A percentile compares a stretch with the other conserved stretches of the same genome.
Conservation (phyloP, 2,888 invertebrate species). For the Psylliodes chrysocephalus region DNA sequence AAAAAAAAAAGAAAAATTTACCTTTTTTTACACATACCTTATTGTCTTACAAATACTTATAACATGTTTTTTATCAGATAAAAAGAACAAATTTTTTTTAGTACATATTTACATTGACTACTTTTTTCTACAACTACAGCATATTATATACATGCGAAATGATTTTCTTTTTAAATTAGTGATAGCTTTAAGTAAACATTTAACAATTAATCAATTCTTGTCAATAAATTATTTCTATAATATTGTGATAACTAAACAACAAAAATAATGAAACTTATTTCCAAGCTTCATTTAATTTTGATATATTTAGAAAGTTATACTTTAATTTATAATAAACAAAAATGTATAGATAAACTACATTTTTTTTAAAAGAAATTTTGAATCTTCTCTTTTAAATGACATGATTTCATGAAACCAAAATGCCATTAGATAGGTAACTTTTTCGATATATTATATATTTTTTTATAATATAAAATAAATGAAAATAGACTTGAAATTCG, state of each 20-base stretch:
- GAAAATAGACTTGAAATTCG: no score
- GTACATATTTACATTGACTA: conserved; percentile 48
- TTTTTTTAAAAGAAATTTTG: no score
- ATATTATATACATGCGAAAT: conserved; percentile 38
- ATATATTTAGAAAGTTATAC: no score
- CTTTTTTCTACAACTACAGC: conserved; percentile 31
- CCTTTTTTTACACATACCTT: conserved; percentile 43
- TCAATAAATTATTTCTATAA: background rate
- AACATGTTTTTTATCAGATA: conserved; percentile 42
- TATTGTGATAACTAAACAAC: background rate
- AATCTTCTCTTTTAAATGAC: no score
- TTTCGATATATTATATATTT: no score
- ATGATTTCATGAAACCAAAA: no score
- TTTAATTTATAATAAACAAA: no score
- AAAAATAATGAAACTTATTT: no score
- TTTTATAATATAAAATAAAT: no score
- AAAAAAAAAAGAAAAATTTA: conserved; percentile 33
- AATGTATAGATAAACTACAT: no score
- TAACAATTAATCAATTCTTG: background rate
- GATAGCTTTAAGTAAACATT: background rate
- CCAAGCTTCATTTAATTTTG: no score
- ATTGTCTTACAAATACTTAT: conserved; percentile 56
- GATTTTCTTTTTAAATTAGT: conserved; percentile 10
- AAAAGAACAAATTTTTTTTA: conserved; percentile 42
- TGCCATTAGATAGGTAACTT: no score